Conservation (phyloP, 2,113 vertebrate species). For the Pitta sordida region DNA sequence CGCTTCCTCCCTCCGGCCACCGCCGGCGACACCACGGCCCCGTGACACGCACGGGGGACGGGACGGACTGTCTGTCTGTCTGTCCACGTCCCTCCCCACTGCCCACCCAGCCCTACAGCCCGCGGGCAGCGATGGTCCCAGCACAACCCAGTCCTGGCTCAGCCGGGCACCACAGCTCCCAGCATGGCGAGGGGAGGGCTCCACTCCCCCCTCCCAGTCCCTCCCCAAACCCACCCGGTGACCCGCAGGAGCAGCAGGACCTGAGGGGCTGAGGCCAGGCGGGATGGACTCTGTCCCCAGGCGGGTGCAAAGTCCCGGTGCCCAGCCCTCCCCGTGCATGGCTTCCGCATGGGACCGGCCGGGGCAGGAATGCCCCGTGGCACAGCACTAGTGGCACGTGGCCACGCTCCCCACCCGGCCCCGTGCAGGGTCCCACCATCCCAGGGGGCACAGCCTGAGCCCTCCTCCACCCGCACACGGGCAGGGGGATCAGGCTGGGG, state of each 20-base stretch:
- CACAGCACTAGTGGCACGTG: fast-evolving
- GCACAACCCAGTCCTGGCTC: background rate
- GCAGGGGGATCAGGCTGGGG: fast-evolving
- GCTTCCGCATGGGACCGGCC: fast-evolving
- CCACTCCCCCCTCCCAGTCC: fast-evolving
- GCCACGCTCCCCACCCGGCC: background rate
- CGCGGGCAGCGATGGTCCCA: fast-evolving
- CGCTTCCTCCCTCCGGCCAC: constrained; percentile 9
- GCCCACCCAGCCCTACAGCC: background rate
- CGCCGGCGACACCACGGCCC: background rate
- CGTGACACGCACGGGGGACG: background rate
- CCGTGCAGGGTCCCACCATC: background rate
- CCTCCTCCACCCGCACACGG: too few species aligned
- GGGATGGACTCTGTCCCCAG: background rate
- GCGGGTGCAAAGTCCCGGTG: background rate
- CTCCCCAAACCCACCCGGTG: background rate
- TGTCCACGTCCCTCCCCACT: fast-evolving
- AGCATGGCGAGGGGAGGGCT: background rate
- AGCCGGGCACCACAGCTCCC: background rate
- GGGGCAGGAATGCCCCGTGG: fast-evolving
- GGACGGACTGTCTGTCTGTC: background rate
- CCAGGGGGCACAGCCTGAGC: background rate
- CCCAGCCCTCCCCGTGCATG: background rate
- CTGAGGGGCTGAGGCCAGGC: background rate
- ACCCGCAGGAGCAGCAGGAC: fast-evolving